Conservation (phyloP, 2,113 vertebrate species). For the Pteropus alecto region DNA sequence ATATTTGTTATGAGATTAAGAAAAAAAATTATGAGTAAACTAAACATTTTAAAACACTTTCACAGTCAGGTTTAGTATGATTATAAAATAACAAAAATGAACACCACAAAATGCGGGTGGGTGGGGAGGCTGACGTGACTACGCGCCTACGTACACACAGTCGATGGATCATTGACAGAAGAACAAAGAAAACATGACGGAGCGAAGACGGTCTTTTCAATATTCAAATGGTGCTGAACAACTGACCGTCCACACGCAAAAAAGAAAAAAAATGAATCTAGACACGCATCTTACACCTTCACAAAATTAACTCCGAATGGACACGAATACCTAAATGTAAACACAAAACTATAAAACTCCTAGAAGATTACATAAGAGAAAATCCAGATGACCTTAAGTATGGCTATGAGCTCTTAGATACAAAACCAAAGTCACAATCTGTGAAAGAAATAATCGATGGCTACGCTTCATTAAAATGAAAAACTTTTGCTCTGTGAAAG, state of each 20-base stretch:
- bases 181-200: background rate
- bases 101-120: background rate
- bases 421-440: background rate
- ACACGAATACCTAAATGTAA: background rate
- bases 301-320: background rate
- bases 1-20: background rate
- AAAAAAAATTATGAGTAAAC: background rate
- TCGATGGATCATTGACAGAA: background rate
- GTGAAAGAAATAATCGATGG: background rate
- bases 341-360: background rate
- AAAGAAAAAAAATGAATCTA: background rate
- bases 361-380: background rate
- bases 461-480: background rate
- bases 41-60: background rate
- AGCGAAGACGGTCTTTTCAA: background rate
- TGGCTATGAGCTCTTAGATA: background rate
- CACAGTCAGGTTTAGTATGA: background rate
- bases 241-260: background rate
- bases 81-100: background rate
- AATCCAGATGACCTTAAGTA: background rate
- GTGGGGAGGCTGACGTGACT: background rate
- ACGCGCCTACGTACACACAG: background rate
- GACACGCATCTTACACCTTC: background rate
- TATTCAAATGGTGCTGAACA: background rate
- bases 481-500: background rate